phyloP scores from a whole-genome alignment of 1,140 invertebrate genomes.

The Drosophila murphyi region DNA sequence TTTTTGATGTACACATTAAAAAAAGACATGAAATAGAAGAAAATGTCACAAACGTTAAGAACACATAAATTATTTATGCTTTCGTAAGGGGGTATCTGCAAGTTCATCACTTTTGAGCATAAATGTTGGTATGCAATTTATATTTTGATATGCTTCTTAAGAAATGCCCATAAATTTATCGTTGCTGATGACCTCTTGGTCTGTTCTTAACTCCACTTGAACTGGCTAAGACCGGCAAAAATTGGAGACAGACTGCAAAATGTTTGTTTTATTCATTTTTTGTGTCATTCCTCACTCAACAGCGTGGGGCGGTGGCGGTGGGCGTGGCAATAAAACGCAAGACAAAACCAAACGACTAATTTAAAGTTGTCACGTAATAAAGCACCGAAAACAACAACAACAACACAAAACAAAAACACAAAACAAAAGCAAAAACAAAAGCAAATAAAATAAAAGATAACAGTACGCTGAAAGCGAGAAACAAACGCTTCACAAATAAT shows the following conservation, averaged over 20 bases:
- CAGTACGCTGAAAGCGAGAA: conserved; percentile 54
- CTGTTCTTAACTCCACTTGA: conserved; percentile 2
- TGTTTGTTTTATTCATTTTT: neutral
- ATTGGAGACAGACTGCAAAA: conserved; percentile 1
- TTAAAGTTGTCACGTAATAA: conserved; percentile 80
- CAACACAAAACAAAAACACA: conserved; percentile 41
- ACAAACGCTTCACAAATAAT: conserved; percentile 63
- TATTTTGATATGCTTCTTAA: neutral
- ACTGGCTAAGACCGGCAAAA: neutral
- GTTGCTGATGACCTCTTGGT: conserved; percentile 3
- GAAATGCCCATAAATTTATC: neutral
- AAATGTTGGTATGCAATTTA: too few species aligned
- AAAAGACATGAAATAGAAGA: too few species aligned
- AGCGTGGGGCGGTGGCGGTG: neutral
- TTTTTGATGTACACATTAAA: too few species aligned
- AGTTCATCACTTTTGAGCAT: neutral
- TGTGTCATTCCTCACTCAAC: neutral
- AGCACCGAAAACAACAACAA: conserved; percentile 53
- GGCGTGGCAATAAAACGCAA: conserved; percentile 36
- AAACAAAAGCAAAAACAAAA: conserved; percentile 39
- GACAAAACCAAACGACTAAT: conserved; percentile 70
- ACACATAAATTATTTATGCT: too few species aligned
- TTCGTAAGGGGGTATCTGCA: neutral
- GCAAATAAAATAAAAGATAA: conserved; percentile 26
- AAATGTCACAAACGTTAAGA: too few species aligned